Percentiles rank a stretch among this genome's conserved stretches.
These are phyloP conservation scores for Bombus difficillimus DNA, from an alignment of 1,140 invertebrate species.

Conservation along the genomic window DNA sequence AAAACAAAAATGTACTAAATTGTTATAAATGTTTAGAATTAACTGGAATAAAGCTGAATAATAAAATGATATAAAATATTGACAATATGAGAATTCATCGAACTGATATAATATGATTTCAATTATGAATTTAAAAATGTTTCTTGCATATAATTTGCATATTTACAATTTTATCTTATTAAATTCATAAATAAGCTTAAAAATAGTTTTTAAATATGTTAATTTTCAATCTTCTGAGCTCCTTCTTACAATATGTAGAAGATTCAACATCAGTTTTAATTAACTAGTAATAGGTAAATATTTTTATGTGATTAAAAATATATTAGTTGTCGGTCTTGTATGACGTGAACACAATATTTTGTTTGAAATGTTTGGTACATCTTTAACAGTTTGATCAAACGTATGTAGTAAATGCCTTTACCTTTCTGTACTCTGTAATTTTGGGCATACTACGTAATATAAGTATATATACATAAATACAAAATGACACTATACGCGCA, in stretches of 20 bases:
- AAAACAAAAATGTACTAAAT: background rate
- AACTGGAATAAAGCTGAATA: background rate
- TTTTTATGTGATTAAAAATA: constrained; percentile 65
- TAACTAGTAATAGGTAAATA: constrained; percentile 71
- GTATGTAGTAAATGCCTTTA: constrained; percentile 39
- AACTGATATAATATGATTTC: constrained; percentile 18
- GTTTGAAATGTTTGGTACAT: constrained; percentile 69
- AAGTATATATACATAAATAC: constrained; percentile 41
- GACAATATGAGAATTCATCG: constrained; percentile 36
- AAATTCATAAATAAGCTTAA: constrained; percentile 11
- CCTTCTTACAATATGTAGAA: constrained; percentile 54
- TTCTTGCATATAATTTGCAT: background rate
- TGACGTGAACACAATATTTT: constrained; percentile 67
- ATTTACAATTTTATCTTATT: background rate
- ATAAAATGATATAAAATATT: constrained; percentile 3
- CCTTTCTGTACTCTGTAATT: constrained; percentile 52
- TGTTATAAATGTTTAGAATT: background rate
- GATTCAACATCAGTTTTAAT: constrained; percentile 56
- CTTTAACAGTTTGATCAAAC: constrained; percentile 69
- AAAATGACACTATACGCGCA: constrained; percentile 66
- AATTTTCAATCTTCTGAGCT: constrained; percentile 57
- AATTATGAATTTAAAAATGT: background rate
- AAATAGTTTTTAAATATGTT: constrained; percentile 21
- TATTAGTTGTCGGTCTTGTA: constrained; percentile 61
- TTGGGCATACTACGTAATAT: constrained; percentile 49